phyloP scores from a whole-genome alignment of 37 sponge, comb jelly and placozoan species.

The Axinella damicornis region DNA sequence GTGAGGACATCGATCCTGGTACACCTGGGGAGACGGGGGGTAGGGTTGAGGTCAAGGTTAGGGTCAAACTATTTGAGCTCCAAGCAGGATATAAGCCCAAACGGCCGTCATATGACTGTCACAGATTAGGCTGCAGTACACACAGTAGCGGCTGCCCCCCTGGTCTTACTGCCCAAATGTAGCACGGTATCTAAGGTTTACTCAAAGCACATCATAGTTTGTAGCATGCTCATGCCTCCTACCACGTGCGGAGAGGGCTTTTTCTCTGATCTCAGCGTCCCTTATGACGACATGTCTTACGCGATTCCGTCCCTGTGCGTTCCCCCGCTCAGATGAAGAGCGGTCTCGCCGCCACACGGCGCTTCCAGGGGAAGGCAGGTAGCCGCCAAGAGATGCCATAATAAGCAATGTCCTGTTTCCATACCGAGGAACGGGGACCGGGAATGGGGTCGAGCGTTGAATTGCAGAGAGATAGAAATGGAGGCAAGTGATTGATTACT shows the following conservation, averaged over 20 bases:
- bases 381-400: constrained; percentile 66
- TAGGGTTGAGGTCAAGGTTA: not conserved
- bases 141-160: too few species aligned
- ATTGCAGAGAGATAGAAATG: too few species aligned
- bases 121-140: not conserved
- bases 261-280: constrained; percentile 51
- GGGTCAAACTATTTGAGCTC: too few species aligned
- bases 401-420: too few species aligned
- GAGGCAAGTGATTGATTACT: too few species aligned
- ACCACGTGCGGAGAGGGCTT: constrained; percentile 79
- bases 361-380: constrained; percentile 70
- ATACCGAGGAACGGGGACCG: too few species aligned
- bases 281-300: constrained; percentile 78
- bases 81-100: too few species aligned
- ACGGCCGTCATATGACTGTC: not conserved
- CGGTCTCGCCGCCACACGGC: constrained; percentile 64
- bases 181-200: too few species aligned
- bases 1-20: constrained; percentile 85
- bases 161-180: not conserved
- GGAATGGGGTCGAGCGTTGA: too few species aligned
- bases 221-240: too few species aligned
- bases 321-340: not conserved
- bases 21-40: constrained; percentile 19
- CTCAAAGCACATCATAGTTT: too few species aligned
- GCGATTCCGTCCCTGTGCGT: constrained; percentile 1